Conservation (phyloP, 1,140 invertebrate genomes). For the Halesus radiatus region DNA sequence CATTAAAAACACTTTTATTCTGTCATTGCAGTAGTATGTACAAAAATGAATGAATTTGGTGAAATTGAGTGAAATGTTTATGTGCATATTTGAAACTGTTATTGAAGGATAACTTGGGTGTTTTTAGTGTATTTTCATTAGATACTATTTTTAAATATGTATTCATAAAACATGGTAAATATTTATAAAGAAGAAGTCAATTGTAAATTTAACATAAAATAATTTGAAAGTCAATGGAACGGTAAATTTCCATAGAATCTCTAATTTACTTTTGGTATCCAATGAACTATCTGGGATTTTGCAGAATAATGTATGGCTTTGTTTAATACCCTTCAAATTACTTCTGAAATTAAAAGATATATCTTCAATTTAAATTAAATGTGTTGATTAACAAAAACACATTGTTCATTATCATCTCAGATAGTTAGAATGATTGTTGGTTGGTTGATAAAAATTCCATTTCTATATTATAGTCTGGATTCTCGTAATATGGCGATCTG, state of each 20-base stretch:
- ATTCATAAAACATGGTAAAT: slow-evolving; percentile 53
- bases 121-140: slow-evolving; percentile 23
- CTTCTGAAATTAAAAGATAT: too few relatives aligned
- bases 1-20: background rate
- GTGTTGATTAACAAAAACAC: too few relatives aligned
- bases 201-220: slow-evolving; percentile 51
- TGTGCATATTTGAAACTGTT: slow-evolving; percentile 6
- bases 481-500: too few relatives aligned
- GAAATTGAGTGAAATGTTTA: background rate
- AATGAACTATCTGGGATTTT: background rate
- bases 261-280: background rate
- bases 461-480: too few relatives aligned
- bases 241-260: background rate
- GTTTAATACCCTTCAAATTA: too few relatives aligned
- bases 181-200: slow-evolving; percentile 56
- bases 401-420: too few relatives aligned
- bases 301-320: too few relatives aligned
- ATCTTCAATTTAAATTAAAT: too few relatives aligned
- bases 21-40: background rate
- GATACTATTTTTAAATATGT: slow-evolving; percentile 37
- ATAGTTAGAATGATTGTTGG: too few relatives aligned
- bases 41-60: background rate
- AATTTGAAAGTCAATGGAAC: slow-evolving; percentile 22
- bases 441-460: too few relatives aligned
- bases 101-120: background rate